These are phyloP conservation scores for Clamator glandarius DNA, from an alignment of 2,797 vertebrate genomes.

Conservation along the genomic window DNA sequence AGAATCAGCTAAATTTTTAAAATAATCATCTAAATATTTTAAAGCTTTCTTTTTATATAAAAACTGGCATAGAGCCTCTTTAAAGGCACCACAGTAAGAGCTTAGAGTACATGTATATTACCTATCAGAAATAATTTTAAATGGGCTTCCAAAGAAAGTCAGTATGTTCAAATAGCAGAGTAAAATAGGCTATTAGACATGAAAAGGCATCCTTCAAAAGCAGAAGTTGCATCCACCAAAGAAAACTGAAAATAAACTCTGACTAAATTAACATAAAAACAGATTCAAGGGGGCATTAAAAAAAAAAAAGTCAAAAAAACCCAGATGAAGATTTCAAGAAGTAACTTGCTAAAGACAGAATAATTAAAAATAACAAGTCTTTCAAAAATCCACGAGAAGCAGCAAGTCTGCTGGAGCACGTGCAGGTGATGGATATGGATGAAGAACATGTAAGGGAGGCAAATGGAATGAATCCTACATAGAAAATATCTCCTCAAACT, in stretches of 20 bases:
- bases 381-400: background rate
- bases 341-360: background rate
- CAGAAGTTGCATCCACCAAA: background rate
- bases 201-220: background rate
- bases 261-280: background rate
- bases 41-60: slow-evolving; percentile 58
- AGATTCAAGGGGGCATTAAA: background rate
- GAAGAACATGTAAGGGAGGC: background rate
- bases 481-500: background rate
- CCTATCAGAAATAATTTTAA: slow-evolving; percentile 35
- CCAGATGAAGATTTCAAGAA: background rate
- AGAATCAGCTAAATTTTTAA: slow-evolving; percentile 42
- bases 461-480: background rate
- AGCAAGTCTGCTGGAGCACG: background rate
- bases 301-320: background rate
- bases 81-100: slow-evolving; percentile 35
- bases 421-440: background rate
- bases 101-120: slow-evolving; percentile 8
- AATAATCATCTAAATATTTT: slow-evolving; percentile 63
- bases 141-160: background rate
- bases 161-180: background rate
- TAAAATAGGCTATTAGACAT: slow-evolving; percentile 11
- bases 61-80: slow-evolving; percentile 17
- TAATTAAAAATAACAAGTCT: background rate
- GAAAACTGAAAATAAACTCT: background rate